Base-by-base conservation (phyloP, 2,888 invertebrate genomes). In the Chymomyza caudatula region DNA sequence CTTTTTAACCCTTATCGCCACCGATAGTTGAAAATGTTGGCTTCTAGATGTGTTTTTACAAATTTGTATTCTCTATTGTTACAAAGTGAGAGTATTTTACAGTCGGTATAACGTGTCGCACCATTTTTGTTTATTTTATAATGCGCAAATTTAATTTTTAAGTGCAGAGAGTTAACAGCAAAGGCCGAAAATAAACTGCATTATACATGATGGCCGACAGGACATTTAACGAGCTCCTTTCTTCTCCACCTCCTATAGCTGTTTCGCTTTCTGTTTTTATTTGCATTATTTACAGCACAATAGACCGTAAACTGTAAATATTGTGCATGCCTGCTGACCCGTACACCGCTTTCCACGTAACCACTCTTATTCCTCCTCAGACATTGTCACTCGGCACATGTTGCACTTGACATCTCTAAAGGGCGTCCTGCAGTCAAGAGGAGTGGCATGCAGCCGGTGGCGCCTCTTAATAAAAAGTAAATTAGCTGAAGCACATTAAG, bases 401-500 rank as follows among this genome's bases (percentile, higher is more conserved):
- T 4, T 19, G 19, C 47, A 19, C 4, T 15, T 47, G 47, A 19
- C 47, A 8, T n/a, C 19, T 6, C n/a, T 3, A 19, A 15, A 17
- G 17, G 17, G n/a, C 17, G 19, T 19, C 2, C 17, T 17, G 47
- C 43, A 43, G 3, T 43, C 43, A 43, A 43, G 43, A 60, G 63
- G 56, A 62, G 61, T 17, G 56, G 29, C 19, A 5, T 13, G 15
- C 4, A 23, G 13, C 15, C 11, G 5, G 52, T 25, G 29, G 3
- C 25, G 44, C 67, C 68, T 69, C 69, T 73, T 73, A 83, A 80
- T 85, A 80, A 77, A 79, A 85, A 73, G 60, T 60, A 80, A 80
- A 80, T 85, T 80, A 75, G 84, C 80, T 75, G 63, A 66, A 71
- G 76, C 77, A 70, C 83, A 80, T 77, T 77, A 73, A 85, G 64